Percentiles rank a stretch among this genome's conserved stretches.
Evolutionary conservation across 2,797 vertebrate genomes (phyloP).

Genomic region (Platalea minor): DNA sequence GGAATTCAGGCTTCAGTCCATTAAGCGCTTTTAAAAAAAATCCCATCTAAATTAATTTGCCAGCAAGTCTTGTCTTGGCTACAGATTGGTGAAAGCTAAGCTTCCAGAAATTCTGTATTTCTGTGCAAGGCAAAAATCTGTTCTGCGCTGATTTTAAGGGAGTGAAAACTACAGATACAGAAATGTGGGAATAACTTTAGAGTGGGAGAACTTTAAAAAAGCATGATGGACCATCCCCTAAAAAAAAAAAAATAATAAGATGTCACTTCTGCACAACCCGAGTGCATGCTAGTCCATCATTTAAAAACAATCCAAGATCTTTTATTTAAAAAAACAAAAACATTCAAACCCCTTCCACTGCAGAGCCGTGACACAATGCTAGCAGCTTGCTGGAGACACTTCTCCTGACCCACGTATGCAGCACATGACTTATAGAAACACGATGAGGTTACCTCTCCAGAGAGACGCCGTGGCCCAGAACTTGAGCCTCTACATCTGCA

Average conservation of each 20-base stretch:
- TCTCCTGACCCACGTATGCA: not conserved
- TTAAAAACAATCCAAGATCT: not conserved
- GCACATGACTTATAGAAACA: not conserved
- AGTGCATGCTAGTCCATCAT: not conserved
- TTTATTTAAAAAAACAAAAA: not conserved
- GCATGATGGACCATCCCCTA: rapidly evolving
- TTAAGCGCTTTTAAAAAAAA: not conserved
- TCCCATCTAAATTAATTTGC: not conserved
- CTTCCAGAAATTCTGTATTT: not conserved
- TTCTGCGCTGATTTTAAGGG: not conserved
- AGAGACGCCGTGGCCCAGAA: not conserved
- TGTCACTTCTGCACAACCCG: not conserved
- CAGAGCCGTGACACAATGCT: not conserved
- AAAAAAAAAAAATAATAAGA: too few relatives aligned
- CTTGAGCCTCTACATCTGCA: not conserved
- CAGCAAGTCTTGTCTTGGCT: not conserved
- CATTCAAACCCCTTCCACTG: not conserved
- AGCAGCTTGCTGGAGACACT: not conserved
- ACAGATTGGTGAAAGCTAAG: not conserved
- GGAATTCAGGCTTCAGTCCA: slow-evolving; percentile 18
- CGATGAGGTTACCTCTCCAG: not conserved
- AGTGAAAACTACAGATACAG: not conserved
- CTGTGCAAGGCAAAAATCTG: not conserved
- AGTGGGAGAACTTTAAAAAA: not conserved
- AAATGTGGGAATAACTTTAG: not conserved